Evolutionary conservation across 2,888 invertebrate species (phyloP).

Genomic region (Dorcus parallelipipedus): DNA sequence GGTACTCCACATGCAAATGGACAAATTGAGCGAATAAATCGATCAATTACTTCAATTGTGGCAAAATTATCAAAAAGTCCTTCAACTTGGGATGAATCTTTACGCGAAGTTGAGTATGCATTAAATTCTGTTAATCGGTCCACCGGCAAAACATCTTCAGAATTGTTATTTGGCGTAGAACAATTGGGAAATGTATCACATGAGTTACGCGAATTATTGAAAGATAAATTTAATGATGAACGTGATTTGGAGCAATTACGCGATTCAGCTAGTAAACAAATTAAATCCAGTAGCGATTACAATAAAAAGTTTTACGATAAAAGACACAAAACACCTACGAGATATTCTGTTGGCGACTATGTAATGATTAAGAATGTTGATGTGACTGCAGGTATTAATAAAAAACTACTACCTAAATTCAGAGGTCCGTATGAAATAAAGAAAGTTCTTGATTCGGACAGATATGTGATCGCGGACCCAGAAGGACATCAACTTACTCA

Average conservation of each 20-base stretch:
- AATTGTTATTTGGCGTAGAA: constrained; percentile 29
- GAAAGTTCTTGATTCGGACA: constrained; percentile 22
- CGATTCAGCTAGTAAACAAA: constrained; percentile 1
- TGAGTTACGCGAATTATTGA: constrained; percentile 10
- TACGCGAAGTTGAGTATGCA: no score
- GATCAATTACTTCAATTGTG: constrained; percentile 3
- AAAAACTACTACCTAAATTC: constrained; percentile 25
- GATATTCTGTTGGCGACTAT: constrained; percentile 22
- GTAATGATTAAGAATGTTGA: constrained; percentile 27
- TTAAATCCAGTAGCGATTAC: constrained; percentile 5
- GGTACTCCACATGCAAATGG: constrained; percentile 29
- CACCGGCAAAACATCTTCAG: constrained; percentile 29
- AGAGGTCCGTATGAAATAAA: constrained; percentile 26
- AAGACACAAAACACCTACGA: constrained; percentile 19
- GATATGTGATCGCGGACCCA: constrained; percentile 21
- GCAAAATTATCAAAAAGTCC: no score
- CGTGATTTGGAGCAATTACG: constrained; percentile 15
- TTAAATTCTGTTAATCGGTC: constrained; percentile 17
- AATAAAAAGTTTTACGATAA: constrained; percentile 10
- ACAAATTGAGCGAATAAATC: constrained; percentile 30
- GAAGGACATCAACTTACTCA: background rate
- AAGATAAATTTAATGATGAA: constrained; percentile 1
- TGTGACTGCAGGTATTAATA: constrained; percentile 18
- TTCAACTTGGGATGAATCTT: no score
- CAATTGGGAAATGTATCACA: constrained; percentile 27